phyloP scores from a whole-genome alignment of 2,113 vertebrate species.

The Albula glossodonta region DNA sequence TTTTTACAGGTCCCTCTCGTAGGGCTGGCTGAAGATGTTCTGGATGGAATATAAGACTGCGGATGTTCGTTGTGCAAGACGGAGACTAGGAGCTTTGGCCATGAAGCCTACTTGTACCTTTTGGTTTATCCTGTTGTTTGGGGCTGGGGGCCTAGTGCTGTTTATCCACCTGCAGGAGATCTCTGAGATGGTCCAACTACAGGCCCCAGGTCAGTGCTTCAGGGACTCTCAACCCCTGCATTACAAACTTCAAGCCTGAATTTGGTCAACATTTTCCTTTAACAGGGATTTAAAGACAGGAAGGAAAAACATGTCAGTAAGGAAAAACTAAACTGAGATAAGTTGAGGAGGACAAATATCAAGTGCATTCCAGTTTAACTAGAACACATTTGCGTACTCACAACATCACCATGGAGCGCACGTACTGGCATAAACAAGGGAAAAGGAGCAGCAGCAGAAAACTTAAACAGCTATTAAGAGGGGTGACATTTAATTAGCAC shows the following conservation, averaged over 20 bases:
- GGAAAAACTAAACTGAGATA: too few species aligned
- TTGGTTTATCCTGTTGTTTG: conserved; percentile 82
- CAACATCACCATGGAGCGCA: not conserved
- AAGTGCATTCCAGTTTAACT: not conserved
- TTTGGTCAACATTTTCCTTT: not conserved
- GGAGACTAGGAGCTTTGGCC: conserved; percentile 23
- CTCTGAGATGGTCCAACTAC: conserved; percentile 68
- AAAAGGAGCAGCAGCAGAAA: not conserved
- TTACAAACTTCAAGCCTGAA: not conserved
- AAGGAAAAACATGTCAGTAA: too few species aligned
- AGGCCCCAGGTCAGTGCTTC: conserved; percentile 74
- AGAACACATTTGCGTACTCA: not conserved
- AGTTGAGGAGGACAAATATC: too few species aligned
- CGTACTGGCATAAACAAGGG: not conserved
- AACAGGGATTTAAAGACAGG: not conserved
- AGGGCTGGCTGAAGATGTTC: conserved; percentile 35
- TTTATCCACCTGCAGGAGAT: conserved; percentile 82
- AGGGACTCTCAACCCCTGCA: not conserved
- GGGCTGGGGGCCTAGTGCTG: conserved; percentile 78
- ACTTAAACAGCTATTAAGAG: not conserved
- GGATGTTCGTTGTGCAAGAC: conserved; percentile 20
- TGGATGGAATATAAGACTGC: conserved; percentile 33
- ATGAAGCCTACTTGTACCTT: conserved; percentile 81
- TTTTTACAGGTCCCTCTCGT: conserved; percentile 23
- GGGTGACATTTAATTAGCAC: not conserved